A percentile compares a stretch with the other conserved stretches of the same genome.
These are phyloP conservation scores for Apotomis betuletana DNA, from an alignment of 2,888 invertebrate species.

Conservation along the genomic window DNA sequence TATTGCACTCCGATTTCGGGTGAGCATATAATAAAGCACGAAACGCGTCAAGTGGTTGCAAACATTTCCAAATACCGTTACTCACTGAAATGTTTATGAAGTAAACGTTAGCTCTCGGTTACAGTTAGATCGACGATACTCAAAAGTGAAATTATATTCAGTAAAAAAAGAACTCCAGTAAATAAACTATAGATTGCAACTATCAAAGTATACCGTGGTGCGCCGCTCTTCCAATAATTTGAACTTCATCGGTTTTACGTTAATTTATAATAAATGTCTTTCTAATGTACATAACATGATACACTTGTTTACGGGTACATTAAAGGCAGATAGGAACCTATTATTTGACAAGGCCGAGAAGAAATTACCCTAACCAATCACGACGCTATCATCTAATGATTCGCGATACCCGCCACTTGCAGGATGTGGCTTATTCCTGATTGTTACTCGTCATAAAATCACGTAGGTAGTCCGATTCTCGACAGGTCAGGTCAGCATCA, in stretches of 20 bases:
- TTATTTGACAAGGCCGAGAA: too few relatives aligned
- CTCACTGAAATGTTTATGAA: too few relatives aligned
- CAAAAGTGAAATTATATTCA: slow-evolving; percentile 10
- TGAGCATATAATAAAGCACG: slow-evolving; percentile 1
- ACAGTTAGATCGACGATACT: too few relatives aligned
- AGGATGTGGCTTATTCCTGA: background rate
- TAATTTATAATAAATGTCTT: too few relatives aligned
- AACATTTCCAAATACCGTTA: slow-evolving; percentile 4
- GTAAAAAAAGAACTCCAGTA: background rate
- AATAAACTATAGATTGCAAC: too few relatives aligned
- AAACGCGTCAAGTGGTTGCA: background rate
- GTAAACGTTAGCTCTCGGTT: too few relatives aligned
- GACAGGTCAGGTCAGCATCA: background rate
- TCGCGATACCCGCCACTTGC: background rate
- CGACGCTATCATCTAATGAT: background rate
- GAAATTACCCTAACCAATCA: background rate
- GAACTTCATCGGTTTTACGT: too few relatives aligned
- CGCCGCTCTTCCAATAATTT: too few relatives aligned
- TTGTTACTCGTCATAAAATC: background rate
- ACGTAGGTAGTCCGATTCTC: background rate
- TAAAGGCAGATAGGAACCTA: background rate
- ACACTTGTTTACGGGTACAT: too few relatives aligned
- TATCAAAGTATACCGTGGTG: too few relatives aligned
- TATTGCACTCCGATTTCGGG: background rate
- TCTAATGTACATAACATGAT: too few relatives aligned